Evolutionary conservation across 2,113 vertebrate genomes (phyloP).

Genomic region (Salvelinus namaycush): DNA sequence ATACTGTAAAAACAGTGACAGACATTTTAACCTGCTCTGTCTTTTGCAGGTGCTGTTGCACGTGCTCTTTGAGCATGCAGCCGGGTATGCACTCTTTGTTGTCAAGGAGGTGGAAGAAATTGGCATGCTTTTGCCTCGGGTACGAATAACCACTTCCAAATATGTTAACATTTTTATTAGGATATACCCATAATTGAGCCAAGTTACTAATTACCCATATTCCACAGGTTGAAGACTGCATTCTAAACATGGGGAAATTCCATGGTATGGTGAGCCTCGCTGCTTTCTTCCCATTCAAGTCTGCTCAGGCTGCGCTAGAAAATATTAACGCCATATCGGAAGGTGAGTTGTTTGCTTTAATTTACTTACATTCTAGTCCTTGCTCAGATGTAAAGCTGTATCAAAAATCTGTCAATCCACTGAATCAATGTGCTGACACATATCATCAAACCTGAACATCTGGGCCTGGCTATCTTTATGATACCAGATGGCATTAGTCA

Average conservation of each 20-base stretch:
- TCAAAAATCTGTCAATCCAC: slow-evolving; percentile 80
- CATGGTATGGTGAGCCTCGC: slow-evolving; percentile 84
- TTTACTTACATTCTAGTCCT: accelerated
- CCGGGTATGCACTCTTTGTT: slow-evolving; percentile 88
- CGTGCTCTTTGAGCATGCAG: slow-evolving; percentile 91
- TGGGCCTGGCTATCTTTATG: slow-evolving; percentile 22
- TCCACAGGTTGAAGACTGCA: slow-evolving; percentile 84
- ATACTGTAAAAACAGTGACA: too few relatives aligned
- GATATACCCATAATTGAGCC: too few relatives aligned
- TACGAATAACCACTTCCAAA: slow-evolving; percentile 35
- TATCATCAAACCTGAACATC: slow-evolving; percentile 63
- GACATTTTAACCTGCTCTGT: too few relatives aligned
- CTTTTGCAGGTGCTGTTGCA: slow-evolving; percentile 83
- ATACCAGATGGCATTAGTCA: background rate
- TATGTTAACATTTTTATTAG: background rate
- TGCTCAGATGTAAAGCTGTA: slow-evolving; percentile 67
- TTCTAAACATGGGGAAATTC: slow-evolving; percentile 84
- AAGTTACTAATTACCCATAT: too few relatives aligned
- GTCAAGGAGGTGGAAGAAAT: slow-evolving; percentile 92
- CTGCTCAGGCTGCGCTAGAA: slow-evolving; percentile 90
- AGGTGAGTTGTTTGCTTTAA: slow-evolving; percentile 65
- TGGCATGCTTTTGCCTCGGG: slow-evolving; percentile 85
- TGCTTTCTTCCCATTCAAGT: slow-evolving; percentile 90
- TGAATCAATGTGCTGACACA: slow-evolving; percentile 71
- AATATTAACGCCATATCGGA: slow-evolving; percentile 95